Base-by-base conservation (phyloP, 2,797 vertebrate genomes). In the Salarias fasciatus region DNA sequence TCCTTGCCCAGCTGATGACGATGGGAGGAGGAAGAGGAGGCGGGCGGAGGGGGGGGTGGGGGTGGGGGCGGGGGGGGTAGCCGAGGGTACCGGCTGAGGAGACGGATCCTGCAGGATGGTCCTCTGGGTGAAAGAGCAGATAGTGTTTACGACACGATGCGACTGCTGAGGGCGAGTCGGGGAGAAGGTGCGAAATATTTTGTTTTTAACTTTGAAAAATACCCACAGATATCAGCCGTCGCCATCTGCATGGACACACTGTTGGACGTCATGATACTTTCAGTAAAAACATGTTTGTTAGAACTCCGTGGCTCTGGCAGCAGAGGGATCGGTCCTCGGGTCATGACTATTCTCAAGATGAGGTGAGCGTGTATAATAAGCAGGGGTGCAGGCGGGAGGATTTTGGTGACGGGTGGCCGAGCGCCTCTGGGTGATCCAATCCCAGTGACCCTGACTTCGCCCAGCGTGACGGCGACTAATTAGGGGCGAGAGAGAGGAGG, bases 1-100 rank as follows among this genome's bases (percentile, higher is more conserved):
- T 88, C 68, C 69, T 54, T 75, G 83, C 84, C 85, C 73, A 59
- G 71, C 76, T 83, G 75, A 84, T 75, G 69, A 72, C 71, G 65
- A 58, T 46, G 65, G 15, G 24, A 24, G 11, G 8, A 35, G 6
- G 33, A 35, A 6, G 33, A 35, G 18, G 18, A 2, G 18, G 35
- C 3, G 33, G 33, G 33, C 1, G 33, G 33, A 36, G 35, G 10
- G 31, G 59, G 61, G 35, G 29, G 38, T 11, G 30, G 18, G 2
- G 18, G 35, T 3, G 33, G 33, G 33, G 1, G 33, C 33, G 36
- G 35, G 10, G 31, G 59, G 61, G 35, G 29, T 38, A 11, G 30
- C 28, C 8, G 38, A 63, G 71, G 48, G 53, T 46, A 55, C 36
- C 8, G 24, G 58, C 60, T 63, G 70, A 73, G 67, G 73, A 81